Conservation (phyloP, 1,140 invertebrate genomes). For the Heliconius himera region DNA sequence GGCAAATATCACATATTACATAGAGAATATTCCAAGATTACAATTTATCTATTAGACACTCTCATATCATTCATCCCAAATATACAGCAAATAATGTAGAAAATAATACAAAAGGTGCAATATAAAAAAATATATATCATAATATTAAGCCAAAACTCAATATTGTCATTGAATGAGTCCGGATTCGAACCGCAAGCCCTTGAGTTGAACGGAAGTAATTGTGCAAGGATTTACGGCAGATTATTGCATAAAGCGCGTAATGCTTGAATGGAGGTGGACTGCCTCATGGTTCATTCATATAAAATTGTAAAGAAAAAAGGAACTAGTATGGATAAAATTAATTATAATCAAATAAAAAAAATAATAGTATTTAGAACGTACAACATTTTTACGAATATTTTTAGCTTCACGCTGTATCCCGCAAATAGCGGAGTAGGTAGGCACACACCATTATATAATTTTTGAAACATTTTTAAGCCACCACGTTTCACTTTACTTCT, state of each 20-base stretch:
- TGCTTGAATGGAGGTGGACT: constrained; percentile 14
- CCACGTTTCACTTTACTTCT: too few relatives aligned
- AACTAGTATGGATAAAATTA: background rate
- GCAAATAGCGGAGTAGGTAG: too few relatives aligned
- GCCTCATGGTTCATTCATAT: background rate
- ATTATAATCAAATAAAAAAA: too few relatives aligned
- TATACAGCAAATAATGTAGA: background rate
- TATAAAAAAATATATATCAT: background rate
- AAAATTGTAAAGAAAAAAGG: background rate
- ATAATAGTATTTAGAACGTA: too few relatives aligned
- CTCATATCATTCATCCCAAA: background rate
- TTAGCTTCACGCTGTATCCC: too few relatives aligned
- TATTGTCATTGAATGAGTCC: background rate
- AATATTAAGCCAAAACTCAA: background rate
- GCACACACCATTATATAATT: too few relatives aligned
- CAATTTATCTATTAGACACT: background rate
- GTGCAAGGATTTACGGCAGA: constrained; percentile 16
- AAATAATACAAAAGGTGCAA: background rate
- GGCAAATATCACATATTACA: too few relatives aligned
- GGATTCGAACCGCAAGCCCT: constrained; percentile 15
- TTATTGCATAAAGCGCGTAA: constrained; percentile 20
- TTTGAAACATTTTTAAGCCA: too few relatives aligned
- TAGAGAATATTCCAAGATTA: background rate
- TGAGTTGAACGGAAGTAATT: constrained; percentile 16
- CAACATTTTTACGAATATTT: too few relatives aligned